Percentiles rank a stretch among this genome's conserved stretches.
These are phyloP conservation scores for Sycophila texana DNA, from an alignment of 2,888 invertebrate species.

Conservation along the genomic window DNA sequence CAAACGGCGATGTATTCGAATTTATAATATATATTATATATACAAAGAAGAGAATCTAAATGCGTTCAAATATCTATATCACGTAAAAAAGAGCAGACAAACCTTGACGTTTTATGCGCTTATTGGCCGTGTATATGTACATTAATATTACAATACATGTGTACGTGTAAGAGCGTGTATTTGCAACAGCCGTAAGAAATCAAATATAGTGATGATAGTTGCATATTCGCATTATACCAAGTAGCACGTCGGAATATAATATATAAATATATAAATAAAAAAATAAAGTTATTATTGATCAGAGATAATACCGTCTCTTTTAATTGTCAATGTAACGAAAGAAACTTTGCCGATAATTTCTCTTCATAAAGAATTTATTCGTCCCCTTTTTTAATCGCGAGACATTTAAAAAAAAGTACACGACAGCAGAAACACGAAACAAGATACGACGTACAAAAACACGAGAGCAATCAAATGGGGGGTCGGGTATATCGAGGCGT, in stretches of 20 bases:
- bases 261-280: slow-evolving; percentile 64
- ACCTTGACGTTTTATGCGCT: slow-evolving; percentile 66
- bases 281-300: slow-evolving; percentile 63
- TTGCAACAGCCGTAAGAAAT: slow-evolving; percentile 39
- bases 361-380: slow-evolving; percentile 5
- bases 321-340: background rate
- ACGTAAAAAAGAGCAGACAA: slow-evolving; percentile 50
- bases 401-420: background rate
- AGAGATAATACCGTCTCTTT: slow-evolving; percentile 23
- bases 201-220: slow-evolving; percentile 59
- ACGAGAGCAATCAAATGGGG: background rate
- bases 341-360: slow-evolving; percentile 12
- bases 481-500: background rate
- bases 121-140: slow-evolving; percentile 65
- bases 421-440: background rate
- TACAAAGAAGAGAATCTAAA: slow-evolving; percentile 25
- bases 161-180: slow-evolving; percentile 47
- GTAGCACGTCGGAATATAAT: slow-evolving; percentile 66
- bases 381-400: background rate
- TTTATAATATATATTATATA: slow-evolving; percentile 32
- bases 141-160: slow-evolving; percentile 56
- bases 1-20: slow-evolving; percentile 52
- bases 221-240: slow-evolving; percentile 65
- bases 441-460: background rate
- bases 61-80: slow-evolving; percentile 38